phyloP scores from a whole-genome alignment of 2,113 vertebrate species.

The Toxostoma redivivum region DNA sequence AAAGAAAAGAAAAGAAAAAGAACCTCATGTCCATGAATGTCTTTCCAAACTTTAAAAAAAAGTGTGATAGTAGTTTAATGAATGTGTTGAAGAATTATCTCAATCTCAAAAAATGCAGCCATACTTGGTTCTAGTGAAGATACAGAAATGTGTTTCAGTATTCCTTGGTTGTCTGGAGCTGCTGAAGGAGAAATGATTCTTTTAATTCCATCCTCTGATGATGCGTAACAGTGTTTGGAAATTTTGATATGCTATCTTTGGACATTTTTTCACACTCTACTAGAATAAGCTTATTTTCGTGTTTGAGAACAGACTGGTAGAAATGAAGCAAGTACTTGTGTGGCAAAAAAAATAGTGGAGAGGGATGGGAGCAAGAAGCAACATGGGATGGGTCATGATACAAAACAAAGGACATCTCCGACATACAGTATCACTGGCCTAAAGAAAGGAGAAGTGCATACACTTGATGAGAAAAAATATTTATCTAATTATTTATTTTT shows the following conservation, averaged over 20 bases:
- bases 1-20: accelerated
- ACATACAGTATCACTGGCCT: not conserved
- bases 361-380: not conserved
- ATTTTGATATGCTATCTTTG: not conserved
- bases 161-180: not conserved
- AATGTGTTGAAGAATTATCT: not conserved
- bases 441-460: not conserved
- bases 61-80: not conserved
- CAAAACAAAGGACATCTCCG: not conserved
- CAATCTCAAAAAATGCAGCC: not conserved
- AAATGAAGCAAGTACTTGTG: not conserved
- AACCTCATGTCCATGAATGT: not conserved
- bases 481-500: not conserved
- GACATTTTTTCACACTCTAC: not conserved
- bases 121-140: not conserved
- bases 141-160: not conserved
- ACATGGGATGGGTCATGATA: not conserved
- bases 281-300: not conserved
- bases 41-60: not conserved
- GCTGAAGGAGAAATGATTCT: not conserved
- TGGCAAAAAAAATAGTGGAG: not conserved
- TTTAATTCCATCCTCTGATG: not conserved
- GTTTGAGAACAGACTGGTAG: not conserved
- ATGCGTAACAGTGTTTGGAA: not conserved
- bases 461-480: not conserved